Percentiles rank a stretch among this genome's conserved stretches.
phyloP scores from a whole-genome alignment of 2,888 invertebrate species.

The Eilema depressum region DNA sequence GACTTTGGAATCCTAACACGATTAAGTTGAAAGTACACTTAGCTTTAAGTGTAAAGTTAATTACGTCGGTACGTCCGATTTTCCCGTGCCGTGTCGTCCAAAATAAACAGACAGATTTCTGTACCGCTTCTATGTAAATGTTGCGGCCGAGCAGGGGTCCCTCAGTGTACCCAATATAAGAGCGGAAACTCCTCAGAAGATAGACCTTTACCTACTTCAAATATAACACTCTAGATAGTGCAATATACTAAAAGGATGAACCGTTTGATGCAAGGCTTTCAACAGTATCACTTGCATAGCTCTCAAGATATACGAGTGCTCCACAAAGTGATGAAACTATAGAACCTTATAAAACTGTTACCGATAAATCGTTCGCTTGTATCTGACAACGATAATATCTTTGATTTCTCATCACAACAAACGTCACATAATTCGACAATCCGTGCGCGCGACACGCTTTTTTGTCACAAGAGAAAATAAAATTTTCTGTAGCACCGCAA shows the following conservation, averaged over 20 bases:
- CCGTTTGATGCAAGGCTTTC: neutral
- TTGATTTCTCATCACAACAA: constrained; percentile 51
- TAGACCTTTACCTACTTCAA: constrained; percentile 9
- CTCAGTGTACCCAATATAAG: constrained; percentile 30
- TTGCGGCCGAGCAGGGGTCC: constrained; percentile 36
- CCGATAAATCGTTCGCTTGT: constrained; percentile 10
- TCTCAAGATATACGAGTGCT: neutral
- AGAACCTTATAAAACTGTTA: neutral
- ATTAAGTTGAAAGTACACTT: constrained; percentile 56
- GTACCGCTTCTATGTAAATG: constrained; percentile 62
- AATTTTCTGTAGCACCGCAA: constrained; percentile 73
- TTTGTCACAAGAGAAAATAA: constrained; percentile 62
- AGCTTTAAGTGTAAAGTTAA: constrained; percentile 70
- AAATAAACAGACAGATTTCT: constrained; percentile 54
- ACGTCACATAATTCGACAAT: constrained; percentile 52
- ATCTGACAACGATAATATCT: constrained; percentile 32
- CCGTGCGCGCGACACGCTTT: constrained; percentile 52
- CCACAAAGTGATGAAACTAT: neutral
- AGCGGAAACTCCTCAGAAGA: constrained; percentile 40
- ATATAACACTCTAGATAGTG: constrained; percentile 3
- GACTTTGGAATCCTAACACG: constrained; percentile 40
- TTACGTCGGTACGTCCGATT: constrained; percentile 62
- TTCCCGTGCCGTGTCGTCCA: constrained; percentile 52
- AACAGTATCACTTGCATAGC: neutral
- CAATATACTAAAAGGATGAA: constrained; percentile 18